phyloP scores from a whole-genome alignment of 2,113 vertebrate species.

The Psittacula cyanocephala region DNA sequence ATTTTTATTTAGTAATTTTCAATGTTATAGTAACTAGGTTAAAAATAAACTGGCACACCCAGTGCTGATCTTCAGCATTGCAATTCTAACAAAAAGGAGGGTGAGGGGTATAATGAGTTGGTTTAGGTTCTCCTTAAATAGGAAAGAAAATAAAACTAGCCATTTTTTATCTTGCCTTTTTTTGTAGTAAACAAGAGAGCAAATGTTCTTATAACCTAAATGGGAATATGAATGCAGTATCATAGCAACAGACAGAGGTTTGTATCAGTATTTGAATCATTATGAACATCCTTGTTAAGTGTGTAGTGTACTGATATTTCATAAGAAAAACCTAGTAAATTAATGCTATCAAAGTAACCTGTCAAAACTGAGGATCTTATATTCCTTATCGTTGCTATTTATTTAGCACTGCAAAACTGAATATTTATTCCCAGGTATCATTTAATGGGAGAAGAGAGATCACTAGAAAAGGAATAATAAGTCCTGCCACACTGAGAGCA shows the following conservation, averaged over 20 bases:
- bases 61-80: neutral
- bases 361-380: neutral
- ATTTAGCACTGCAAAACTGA: neutral
- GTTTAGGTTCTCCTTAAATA: neutral
- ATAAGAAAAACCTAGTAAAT: slow-evolving; percentile 8
- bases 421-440: neutral
- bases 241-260: slow-evolving; percentile 38
- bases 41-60: neutral
- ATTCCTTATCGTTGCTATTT: neutral
- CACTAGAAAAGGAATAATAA: neutral
- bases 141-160: neutral
- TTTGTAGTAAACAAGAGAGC: slow-evolving; percentile 7
- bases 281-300: neutral
- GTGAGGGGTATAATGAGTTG: fast-evolving
- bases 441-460: neutral
- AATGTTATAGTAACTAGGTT: neutral
- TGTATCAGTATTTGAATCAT: slow-evolving; percentile 40
- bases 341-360: neutral
- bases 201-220: slow-evolving; percentile 25
- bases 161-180: neutral
- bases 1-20: neutral
- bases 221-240: slow-evolving; percentile 22
- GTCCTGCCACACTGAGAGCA: neutral
- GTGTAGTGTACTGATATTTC: neutral
- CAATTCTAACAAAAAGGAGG: neutral